Evolutionary conservation across 2,888 invertebrate genomes (phyloP), one percentile per base, ranked within the genome.

Genomic region (Aquatica leii): DNA sequence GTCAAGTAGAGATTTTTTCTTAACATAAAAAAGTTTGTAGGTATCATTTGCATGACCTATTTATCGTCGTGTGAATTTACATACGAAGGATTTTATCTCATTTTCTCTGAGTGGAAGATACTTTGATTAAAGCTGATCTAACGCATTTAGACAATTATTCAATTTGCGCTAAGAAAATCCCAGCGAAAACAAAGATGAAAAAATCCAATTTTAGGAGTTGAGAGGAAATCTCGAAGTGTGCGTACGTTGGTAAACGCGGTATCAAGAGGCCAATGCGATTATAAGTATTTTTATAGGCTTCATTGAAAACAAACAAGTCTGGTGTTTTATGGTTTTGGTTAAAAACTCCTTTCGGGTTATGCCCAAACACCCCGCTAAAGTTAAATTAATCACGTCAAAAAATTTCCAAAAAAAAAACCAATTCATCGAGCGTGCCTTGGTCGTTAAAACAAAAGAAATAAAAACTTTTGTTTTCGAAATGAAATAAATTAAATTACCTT

Each of bases 401-500:
- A n/a, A 4, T 24, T 24, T 24, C 24, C 24, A 2, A 24, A 24
- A 24, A 24, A 24, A 9, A n/a, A n/a, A 37, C n/a, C 2, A 37
- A 37, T 37, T 37, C 2, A 37, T n/a, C 37, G 2, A 37, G 2
- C 37, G 37, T 37, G 37, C 37, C 9, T 6, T 37, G 12, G 37
- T 6, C 11, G 9, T 9, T 31, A 6, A 31, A 37, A 37, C 37
- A 2, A 9, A 12, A 6, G 31, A 6, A 50, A 12, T 21, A 24
- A 50, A 50, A 40, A 54, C 8, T 56, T 46, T 56, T 1, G 6
- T 37, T 37, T 37, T 37, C 5, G 21, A 50, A 17, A 49, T n/a
- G 1, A 3, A 50, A 31, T n/a, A 50, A 50, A 21, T 31, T 9
- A 5, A 55, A 49, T 46, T 56, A 64, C 64, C 59, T 52, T 48